Evolutionary conservation across 2,113 vertebrate species (phyloP).

Genomic region (Hylia prasina): DNA sequence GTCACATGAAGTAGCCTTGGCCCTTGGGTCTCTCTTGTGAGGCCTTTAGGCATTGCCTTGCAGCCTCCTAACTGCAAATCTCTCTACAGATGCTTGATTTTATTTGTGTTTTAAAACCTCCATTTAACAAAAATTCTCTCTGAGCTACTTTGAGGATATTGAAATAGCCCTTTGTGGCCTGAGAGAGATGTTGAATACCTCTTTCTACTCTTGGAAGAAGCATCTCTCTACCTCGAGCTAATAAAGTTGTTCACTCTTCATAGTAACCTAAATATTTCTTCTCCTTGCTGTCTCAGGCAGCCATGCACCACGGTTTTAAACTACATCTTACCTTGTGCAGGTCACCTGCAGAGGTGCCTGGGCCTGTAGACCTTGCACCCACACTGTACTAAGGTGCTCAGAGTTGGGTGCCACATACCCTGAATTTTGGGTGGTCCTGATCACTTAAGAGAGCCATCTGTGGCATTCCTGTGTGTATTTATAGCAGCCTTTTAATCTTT

Average conservation of each 20-base stretch:
- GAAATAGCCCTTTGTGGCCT: neutral
- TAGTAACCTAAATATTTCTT: neutral
- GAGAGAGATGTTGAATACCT: neutral
- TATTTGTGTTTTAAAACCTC: neutral
- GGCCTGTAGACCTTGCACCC: neutral
- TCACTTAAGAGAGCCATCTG: neutral
- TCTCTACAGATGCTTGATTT: neutral
- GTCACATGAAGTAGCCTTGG: neutral
- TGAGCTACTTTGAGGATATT: neutral
- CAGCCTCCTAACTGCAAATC: neutral
- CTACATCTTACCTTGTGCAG: neutral
- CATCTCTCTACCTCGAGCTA: neutral
- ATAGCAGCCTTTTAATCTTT: neutral
- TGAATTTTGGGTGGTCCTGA: neutral
- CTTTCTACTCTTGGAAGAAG: neutral
- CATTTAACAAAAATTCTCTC: neutral
- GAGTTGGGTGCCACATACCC: neutral
- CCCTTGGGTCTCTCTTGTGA: neutral
- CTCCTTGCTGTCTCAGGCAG: neutral
- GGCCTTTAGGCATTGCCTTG: neutral
- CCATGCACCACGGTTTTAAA: neutral
- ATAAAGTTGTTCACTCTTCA: neutral
- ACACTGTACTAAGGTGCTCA: neutral
- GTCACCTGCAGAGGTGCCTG: neutral
- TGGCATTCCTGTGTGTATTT: neutral